A percentile compares a stretch with the other conserved stretches of the same genome.
Conservation (phyloP, 2,113 vertebrate species). For the Neodon shergylaensis region DNA sequence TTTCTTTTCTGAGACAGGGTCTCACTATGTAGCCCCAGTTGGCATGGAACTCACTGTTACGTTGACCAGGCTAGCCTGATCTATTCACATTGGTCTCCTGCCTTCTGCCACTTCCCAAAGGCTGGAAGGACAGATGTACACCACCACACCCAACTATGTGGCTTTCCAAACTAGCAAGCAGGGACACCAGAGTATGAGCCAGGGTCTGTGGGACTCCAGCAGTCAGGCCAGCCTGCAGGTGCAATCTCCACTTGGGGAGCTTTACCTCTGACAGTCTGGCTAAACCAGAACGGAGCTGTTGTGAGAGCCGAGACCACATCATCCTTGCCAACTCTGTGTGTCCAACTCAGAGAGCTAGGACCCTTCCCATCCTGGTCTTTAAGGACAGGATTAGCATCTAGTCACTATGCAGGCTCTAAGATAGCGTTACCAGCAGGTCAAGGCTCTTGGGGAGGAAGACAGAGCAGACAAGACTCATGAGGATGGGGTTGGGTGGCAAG, state of each 20-base stretch:
- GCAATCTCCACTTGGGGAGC: neutral
- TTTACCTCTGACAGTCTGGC: neutral
- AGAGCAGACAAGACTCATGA: neutral
- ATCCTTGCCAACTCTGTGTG: neutral
- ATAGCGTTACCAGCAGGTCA: neutral
- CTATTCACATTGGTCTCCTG: no score
- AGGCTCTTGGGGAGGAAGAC: neutral
- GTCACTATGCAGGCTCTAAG: neutral
- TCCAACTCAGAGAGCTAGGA: neutral
- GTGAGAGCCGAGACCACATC: neutral
- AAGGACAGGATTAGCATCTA: neutral
- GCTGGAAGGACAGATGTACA: neutral
- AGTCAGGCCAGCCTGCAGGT: no score
- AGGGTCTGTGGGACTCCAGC: no score
- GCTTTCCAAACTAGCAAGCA: neutral
- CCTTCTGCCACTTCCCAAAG: neutral
- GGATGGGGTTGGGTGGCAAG: neutral
- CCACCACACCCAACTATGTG: neutral
- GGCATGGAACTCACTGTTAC: neutral
- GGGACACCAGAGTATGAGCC: neutral
- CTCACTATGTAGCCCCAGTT: neutral
- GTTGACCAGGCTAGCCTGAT: neutral
- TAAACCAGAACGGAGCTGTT: neutral
- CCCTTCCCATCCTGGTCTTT: neutral
- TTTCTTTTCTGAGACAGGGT: neutral